Evolutionary conservation across 1,140 invertebrate genomes (phyloP), one percentile per base, ranked within the genome.

Genomic region (Heliconius melpomene): DNA sequence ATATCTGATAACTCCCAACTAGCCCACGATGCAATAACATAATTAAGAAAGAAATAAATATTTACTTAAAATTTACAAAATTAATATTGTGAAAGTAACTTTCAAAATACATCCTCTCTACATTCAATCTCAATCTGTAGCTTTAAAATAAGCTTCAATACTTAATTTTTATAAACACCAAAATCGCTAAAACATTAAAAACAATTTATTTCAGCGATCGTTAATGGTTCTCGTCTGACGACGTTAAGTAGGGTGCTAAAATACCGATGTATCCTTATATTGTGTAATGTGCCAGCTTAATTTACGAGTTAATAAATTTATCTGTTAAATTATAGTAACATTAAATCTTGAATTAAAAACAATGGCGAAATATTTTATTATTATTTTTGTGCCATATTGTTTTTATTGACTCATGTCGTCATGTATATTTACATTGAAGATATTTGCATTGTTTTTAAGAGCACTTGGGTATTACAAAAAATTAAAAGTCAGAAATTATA

Each of bases 291-390:
- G 73, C 79, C 74, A 26, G 36, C 32, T 70, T 84, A 81, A 87
- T 88, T 89, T 88, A 86, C 71, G 80, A 81, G 16, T 73, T 76
- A 82, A 86, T 86, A 85, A 89, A 85, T 40, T 79, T 50, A 82
- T 78, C 75, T 85, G 81, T 85, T 84, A 86, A 84, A 73, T 66
- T 66, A 66, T 66, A 66, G 60, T 66, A 16, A 11, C 60, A 66
- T 66, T 66, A 66, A 66, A 66, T 3, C 5, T 6, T 66, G 26
- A 66, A 66, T 66, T 11, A 66, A 60, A 66, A 66, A 66, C 60
- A 66, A 66, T 66, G 60, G 60, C 26, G 26, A 66, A 66, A 66
- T 66, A 66, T 26, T 29, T 1, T 66, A 16, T 66, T 29, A 29
- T 66, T 26, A 29, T 16, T 66, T 66, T 29, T 66, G 23, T 66